Evolutionary conservation across 2,113 vertebrate species (phyloP).

Genomic region (Peromyscus californicus): DNA sequence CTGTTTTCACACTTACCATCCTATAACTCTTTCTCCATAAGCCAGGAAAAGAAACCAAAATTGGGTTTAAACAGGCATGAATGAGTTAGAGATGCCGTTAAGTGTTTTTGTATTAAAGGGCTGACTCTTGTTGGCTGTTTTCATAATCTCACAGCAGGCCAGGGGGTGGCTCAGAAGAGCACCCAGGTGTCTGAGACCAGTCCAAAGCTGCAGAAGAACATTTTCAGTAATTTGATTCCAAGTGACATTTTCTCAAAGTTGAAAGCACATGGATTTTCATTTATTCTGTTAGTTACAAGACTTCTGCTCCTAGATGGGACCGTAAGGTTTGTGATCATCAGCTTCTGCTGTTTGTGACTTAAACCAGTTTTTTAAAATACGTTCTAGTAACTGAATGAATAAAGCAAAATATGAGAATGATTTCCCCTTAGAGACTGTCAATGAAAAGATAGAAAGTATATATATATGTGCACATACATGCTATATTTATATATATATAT

Average conservation of each 20-base stretch:
- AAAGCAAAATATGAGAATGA: constrained; percentile 52
- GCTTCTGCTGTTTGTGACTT: constrained; percentile 26
- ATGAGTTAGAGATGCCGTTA: constrained; percentile 39
- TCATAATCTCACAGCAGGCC: constrained; percentile 54
- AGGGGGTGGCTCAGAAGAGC: constrained; percentile 51
- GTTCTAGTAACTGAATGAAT: constrained; percentile 54
- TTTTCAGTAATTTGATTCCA: constrained; percentile 51
- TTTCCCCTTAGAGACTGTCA: constrained; percentile 1
- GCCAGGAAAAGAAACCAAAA: constrained; percentile 11
- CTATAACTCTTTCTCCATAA: constrained; percentile 37
- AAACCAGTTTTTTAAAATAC: constrained; percentile 24
- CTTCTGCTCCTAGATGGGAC: neutral
- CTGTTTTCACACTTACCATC: neutral
- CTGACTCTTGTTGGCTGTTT: constrained; percentile 23
- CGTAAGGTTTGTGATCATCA: constrained; percentile 44
- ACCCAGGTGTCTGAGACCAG: constrained; percentile 46
- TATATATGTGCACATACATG: neutral
- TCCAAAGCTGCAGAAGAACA: constrained; percentile 47
- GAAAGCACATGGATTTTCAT: constrained; percentile 46
- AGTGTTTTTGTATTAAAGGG: constrained; percentile 24
- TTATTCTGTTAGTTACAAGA: constrained; percentile 55
- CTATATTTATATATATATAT: neutral
- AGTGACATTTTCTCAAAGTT: constrained; percentile 63
- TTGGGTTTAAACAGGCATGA: neutral
- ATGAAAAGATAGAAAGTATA: constrained; percentile 7